These are phyloP conservation scores for Suncus etruscus DNA, from an alignment of 2,113 vertebrate genomes.

Conservation along the genomic window DNA sequence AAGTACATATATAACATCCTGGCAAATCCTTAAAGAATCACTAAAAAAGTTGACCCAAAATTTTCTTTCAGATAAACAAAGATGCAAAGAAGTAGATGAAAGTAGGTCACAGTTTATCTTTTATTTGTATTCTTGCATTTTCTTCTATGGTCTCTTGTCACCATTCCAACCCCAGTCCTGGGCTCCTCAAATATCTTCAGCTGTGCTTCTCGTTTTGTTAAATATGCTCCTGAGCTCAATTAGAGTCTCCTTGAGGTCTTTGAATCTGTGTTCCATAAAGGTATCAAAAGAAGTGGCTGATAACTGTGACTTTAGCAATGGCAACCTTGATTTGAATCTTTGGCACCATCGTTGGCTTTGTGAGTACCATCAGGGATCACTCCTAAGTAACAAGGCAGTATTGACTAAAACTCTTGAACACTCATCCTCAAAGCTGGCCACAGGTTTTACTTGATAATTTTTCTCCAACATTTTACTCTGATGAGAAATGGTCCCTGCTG, in stretches of 20 bases:
- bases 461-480: background rate
- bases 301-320: no score
- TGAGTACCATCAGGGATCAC: no score
- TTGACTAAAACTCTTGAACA: no score
- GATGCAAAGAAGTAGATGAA: background rate
- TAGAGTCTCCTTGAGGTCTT: constrained; percentile 1
- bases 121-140: background rate
- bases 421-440: background rate
- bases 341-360: no score
- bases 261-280: background rate
- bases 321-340: no score
- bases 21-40: constrained; percentile 14
- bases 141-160: background rate
- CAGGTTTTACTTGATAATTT: background rate
- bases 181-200: background rate
- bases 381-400: no score
- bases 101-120: background rate
- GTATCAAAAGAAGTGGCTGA: background rate
- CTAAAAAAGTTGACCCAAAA: constrained; percentile 22
- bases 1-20: constrained; percentile 31
- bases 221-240: background rate
- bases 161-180: background rate
- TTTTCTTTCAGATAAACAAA: background rate
- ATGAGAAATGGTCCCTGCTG: background rate
- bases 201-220: background rate